These are phyloP conservation scores for Nectonema munidae DNA, from an alignment of 2,888 invertebrate species.

Conservation along the genomic window DNA sequence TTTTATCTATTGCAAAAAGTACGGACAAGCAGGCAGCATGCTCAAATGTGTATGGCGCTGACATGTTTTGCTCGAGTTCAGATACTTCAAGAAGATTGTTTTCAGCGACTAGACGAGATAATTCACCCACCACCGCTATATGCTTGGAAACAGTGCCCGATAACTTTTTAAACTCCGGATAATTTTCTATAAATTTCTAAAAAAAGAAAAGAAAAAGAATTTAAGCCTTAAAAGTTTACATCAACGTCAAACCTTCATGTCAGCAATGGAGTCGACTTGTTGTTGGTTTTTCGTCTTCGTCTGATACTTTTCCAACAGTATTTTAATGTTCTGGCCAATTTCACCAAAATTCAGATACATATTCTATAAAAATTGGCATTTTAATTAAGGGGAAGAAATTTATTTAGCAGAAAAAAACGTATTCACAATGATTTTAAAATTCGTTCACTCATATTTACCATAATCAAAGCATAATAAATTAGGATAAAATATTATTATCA, in stretches of 20 bases:
- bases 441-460: no score
- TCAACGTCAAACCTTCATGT: conserved; percentile 68
- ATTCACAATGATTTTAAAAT: conserved; percentile 15
- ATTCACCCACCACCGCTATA: conserved; percentile 71
- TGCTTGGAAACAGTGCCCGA: conserved; percentile 63
- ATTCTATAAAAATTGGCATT: conserved; percentile 31
- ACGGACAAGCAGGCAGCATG: no score
- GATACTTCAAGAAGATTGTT: conserved; percentile 53
- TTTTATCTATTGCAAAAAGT: no score
- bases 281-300: conserved; percentile 69
- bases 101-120: conserved; percentile 46
- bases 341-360: conserved; percentile 85
- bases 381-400: not conserved
- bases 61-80: conserved; percentile 71
- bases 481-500: no score
- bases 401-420: not conserved
- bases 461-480: no score
- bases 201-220: conserved; percentile 17
- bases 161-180: conserved; percentile 61
- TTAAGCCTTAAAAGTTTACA: not conserved
- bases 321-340: conserved; percentile 79
- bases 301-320: conserved; percentile 85
- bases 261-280: conserved; percentile 81
- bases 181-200: conserved; percentile 59
- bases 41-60: no score